A percentile compares a stretch with the other conserved stretches of the same genome.
Evolutionary conservation across 2,888 invertebrate genomes (phyloP).

Genomic region (Oscheius myriophilus): DNA sequence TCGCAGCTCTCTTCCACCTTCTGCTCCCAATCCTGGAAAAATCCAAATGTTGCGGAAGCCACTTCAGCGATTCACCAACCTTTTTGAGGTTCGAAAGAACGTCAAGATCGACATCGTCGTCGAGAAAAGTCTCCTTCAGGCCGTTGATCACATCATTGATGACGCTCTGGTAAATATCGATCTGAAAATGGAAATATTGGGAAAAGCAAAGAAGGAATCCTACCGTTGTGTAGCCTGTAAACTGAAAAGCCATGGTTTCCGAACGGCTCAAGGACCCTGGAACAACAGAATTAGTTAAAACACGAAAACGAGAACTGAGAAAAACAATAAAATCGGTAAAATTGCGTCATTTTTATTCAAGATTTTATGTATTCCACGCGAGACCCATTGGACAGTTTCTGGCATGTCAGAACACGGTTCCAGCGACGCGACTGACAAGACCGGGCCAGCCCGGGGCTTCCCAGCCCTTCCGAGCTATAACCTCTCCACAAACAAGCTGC

Average conservation of each 20-base stretch:
- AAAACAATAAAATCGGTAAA: neutral
- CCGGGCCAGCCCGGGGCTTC: too few relatives aligned
- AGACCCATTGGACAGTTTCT: too few relatives aligned
- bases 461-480: too few relatives aligned
- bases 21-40: constrained; percentile 63
- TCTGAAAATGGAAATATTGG: constrained; percentile 36
- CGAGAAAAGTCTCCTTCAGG: constrained; percentile 84
- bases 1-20: constrained; percentile 47
- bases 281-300: too few relatives aligned
- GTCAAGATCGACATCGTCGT: constrained; percentile 97
- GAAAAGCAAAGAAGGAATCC: neutral
- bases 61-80: constrained; percentile 70
- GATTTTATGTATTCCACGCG: too few relatives aligned
- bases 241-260: constrained; percentile 7
- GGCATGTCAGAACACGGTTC: too few relatives aligned
- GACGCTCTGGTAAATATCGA: constrained; percentile 73
- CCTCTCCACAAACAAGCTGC: neutral
- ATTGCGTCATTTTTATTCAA: neutral
- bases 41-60: neutral
- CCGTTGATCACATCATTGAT: constrained; percentile 95
- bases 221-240: constrained; percentile 11
- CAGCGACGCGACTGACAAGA: too few relatives aligned
- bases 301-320: too few relatives aligned
- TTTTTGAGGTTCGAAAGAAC: constrained; percentile 92
- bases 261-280: neutral